phyloP scores from a whole-genome alignment of 2,888 invertebrate species.

The Timema podura region DNA sequence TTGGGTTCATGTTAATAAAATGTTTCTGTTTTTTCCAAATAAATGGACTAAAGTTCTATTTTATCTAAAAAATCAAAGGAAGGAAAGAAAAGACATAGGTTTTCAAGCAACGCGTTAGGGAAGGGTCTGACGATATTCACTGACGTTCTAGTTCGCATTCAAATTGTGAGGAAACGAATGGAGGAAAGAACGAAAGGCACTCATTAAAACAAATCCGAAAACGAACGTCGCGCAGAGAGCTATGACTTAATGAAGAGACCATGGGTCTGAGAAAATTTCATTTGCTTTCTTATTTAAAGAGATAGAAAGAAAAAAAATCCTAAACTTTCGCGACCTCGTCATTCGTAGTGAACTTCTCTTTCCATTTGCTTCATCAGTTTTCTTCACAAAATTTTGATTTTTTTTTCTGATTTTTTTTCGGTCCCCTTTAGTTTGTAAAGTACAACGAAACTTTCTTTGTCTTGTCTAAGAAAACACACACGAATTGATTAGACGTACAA shows the following conservation, averaged over 20 bases:
- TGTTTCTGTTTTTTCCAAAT: too few relatives aligned
- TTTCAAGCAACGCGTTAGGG: too few relatives aligned
- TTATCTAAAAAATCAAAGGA: too few relatives aligned
- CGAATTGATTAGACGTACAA: not conserved
- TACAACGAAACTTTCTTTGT: too few relatives aligned
- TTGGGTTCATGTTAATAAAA: too few relatives aligned
- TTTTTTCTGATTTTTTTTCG: not conserved
- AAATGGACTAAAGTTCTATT: too few relatives aligned
- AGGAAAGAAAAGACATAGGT: too few relatives aligned
- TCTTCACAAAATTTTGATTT: conserved; percentile 18
- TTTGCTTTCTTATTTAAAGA: conserved; percentile 23
- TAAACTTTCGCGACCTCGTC: conserved; percentile 4
- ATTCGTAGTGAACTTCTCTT: conserved; percentile 1
- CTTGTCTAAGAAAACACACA: conserved; percentile 12
- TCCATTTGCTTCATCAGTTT: conserved; percentile 22
- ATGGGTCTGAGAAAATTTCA: conserved; percentile 18
- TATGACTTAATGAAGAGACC: conserved; percentile 22
- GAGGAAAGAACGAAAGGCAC: conserved; percentile 21
- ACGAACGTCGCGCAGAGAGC: conserved; percentile 15
- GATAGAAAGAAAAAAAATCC: conserved; percentile 12
- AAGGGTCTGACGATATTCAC: too few relatives aligned
- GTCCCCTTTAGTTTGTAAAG: too few relatives aligned
- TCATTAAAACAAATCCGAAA: conserved; percentile 15
- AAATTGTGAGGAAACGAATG: conserved; percentile 18
- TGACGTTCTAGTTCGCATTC: too few relatives aligned